Conservation (phyloP, 2,113 vertebrate genomes). For the Eurystomus gularis region DNA sequence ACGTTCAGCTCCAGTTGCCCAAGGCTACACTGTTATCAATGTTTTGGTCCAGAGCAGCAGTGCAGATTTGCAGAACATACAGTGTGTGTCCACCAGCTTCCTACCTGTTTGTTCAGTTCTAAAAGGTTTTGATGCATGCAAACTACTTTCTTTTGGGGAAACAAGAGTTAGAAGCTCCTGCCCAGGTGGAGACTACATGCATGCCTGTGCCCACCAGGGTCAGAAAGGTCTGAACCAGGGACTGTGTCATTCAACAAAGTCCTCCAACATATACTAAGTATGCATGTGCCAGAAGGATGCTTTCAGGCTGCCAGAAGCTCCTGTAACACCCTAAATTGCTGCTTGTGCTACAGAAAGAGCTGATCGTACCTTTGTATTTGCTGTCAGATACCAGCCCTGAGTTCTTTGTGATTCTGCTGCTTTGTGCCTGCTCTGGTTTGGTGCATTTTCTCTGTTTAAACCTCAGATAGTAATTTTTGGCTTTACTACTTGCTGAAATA, state of each 20-base stretch:
- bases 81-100: neutral
- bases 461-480: neutral
- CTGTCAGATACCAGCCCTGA: neutral
- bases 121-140: neutral
- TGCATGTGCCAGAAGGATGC: neutral
- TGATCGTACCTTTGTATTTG: neutral
- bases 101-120: neutral
- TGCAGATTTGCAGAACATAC: neutral
- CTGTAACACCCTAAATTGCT: neutral
- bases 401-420: neutral
- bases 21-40: neutral
- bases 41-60: neutral
- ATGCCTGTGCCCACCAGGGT: neutral
- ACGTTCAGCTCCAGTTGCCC: neutral
- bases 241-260: neutral
- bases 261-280: neutral
- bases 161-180: neutral
- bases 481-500: neutral
- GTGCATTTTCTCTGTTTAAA: neutral
- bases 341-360: neutral
- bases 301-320: neutral
- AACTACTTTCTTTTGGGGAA: neutral
- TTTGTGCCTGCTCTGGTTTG: neutral
- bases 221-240: neutral
- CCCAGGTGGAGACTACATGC: neutral